Evolutionary conservation across 2,797 vertebrate genomes (phyloP), one percentile per base, ranked within the genome.

Genomic region (Rhodeus uyekii): DNA sequence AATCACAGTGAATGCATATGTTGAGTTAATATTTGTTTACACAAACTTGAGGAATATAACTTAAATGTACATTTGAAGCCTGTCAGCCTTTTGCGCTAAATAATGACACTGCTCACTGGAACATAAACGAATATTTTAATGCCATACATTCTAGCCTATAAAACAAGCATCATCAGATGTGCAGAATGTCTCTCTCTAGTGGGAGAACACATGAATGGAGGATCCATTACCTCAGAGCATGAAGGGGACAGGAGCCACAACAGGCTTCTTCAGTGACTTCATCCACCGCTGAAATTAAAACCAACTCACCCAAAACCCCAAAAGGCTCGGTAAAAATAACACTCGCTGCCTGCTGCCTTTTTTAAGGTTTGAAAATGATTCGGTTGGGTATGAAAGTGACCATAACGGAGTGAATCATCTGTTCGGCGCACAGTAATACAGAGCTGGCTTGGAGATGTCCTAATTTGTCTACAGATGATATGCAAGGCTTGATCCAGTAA

Each of bases 131-230:
- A 67, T 46, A 81, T 53, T 72, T 76, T 36, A 67, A 16, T 55
- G 39, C 55, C 71, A 53, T 42, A 53, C 44, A 58, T 80, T 39
- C 67, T 36, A 55, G 53, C 13, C 24, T 42, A 19, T 58, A 38
- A 36, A 53, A 69, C 24, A 12, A 71, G 22, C 55, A 22, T 24
- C 24, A 72, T 60, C 48, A 72, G 22, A 38, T 29, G 29, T n/a
- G 78, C 82, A 63, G 39, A 81, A 61, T 87, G 86, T 87, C 84
- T 81, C 84, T 80, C 84, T 85, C 86, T 87, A 67, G 78, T 79
- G 86, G 84, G 38, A 46, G 77, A 32, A 27, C 13, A 3, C 18
- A 38, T 38, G 18, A 61, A 84, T 27, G 16, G 18, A 60, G 44
- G 32, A 22, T 46, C 8, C 50, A 36, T 79, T 58, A 68, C 46